Evolutionary conservation across 2,888 invertebrate species (phyloP), one percentile per base, ranked within the genome.

Genomic region (Pristionchus japonicus): DNA sequence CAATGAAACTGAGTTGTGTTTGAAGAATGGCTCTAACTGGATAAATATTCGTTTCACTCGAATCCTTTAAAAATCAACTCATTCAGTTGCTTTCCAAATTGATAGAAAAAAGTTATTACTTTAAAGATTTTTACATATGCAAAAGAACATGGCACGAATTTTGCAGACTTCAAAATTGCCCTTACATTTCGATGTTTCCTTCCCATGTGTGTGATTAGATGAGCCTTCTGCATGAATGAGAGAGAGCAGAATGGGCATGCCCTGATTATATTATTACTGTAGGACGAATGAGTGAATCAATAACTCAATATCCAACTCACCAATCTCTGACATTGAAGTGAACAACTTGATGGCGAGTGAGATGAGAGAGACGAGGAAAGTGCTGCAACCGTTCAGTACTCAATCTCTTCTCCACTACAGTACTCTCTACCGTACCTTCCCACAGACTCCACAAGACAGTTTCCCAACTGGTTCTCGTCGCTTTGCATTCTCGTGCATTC

Each of bases 341-440:
- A 4, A 90, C 90, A 61, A 91, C 88, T 87, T 92, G 92, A 87
- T 92, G 92, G 37, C 92, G 90, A 84, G 89, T 90, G 3, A 92
- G 90, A 77, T 92, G 92, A n/a, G 92, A 92, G 23, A 91, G 52
- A 37, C 91, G 89, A 15, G 90, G 89, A 80, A 92, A 92, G 13
- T 80, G 57, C 92, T 91, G 74, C 49, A 90, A 90, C 27, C 15
- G 13, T 57, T 61, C 43, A 11, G 40, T 23, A 34, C 9, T 34
- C n/a, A n/a, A n/a, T n/a, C n/a, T n/a, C n/a, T n/a, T n/a, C n/a
- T n/a, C 52, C 84, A 11, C 70, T 47, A 70, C 47, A 11, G 70
- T 70, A 70, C 20, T 43, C 37, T 43, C 85, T 85, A 85, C 27
- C 84, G 27, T 52, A 91, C 91, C 89, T 91, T 92, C 37, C 89